These are phyloP conservation scores for Zoroaster sp. DNA, from an alignment of 53 echinoderm and acorn worm genomes.

Conservation along the genomic window DNA sequence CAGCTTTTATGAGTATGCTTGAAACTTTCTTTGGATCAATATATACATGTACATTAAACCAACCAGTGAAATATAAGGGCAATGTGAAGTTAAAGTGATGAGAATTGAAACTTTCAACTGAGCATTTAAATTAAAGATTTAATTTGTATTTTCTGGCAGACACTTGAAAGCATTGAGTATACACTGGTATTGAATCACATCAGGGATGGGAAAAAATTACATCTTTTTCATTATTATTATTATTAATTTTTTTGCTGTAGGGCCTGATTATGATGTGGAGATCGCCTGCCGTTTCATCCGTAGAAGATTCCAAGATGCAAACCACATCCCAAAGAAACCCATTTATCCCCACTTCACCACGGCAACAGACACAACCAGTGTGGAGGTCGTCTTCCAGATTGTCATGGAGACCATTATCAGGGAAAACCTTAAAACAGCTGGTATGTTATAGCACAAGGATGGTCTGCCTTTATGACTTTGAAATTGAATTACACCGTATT, in stretches of 20 bases:
- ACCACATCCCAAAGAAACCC: conserved; percentile 71
- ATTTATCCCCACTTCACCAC: conserved; percentile 99
- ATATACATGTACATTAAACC: too few relatives aligned
- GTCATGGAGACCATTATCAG: conserved; percentile 88
- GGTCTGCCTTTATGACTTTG: background rate
- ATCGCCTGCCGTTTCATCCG: conserved; percentile 82
- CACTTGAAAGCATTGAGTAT: too few relatives aligned
- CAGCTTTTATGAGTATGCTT: too few relatives aligned
- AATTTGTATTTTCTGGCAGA: too few relatives aligned
- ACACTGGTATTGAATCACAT: too few relatives aligned
- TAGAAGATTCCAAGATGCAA: conserved; percentile 70
- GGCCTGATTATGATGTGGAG: conserved; percentile 94
- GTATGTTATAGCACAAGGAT: conserved; percentile 56
- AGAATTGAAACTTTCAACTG: too few relatives aligned
- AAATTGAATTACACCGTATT: background rate
- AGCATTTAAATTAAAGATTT: too few relatives aligned
- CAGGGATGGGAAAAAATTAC: too few relatives aligned
- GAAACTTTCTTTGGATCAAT: too few relatives aligned
- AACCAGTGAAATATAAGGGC: too few relatives aligned
- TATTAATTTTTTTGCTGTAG: conserved; percentile 29
- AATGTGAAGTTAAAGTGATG: too few relatives aligned
- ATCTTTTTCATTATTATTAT: background rate
- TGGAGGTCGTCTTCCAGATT: conserved; percentile 96
- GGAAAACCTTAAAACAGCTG: conserved; percentile 78
- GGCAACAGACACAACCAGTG: conserved; percentile 92